A percentile compares a stretch with the other conserved stretches of the same genome.
Conservation (phyloP, 2,797 vertebrate species). For the Rhyacichthys aspro region DNA sequence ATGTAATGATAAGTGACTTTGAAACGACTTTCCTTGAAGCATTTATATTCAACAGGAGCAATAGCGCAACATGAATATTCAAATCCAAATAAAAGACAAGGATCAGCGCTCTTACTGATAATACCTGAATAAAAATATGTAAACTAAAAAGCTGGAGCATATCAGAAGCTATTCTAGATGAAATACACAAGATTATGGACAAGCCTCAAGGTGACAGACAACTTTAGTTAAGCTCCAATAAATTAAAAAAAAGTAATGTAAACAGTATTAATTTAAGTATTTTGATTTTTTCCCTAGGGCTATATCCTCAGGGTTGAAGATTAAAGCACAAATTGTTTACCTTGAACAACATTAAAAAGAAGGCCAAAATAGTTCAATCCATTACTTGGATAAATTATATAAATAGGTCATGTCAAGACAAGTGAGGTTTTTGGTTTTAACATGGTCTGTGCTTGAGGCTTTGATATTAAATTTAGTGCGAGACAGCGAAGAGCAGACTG, state of each 20-base stretch:
- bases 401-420: background rate
- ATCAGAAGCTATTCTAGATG: background rate
- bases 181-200: constrained; percentile 1
- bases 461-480: constrained; percentile 37
- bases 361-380: constrained; percentile 14
- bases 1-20: background rate
- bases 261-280: too few species aligned
- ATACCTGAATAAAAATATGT: constrained; percentile 3
- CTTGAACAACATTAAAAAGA: background rate
- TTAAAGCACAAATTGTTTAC: too few species aligned
- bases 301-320: too few species aligned
- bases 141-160: background rate
- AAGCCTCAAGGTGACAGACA: constrained; percentile 3
- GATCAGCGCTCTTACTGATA: background rate
- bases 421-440: constrained; percentile 29
- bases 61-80: constrained; percentile 5
- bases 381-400: too few species aligned
- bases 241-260: too few species aligned
- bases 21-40: background rate
- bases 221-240: background rate
- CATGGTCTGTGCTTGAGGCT: constrained; percentile 18
- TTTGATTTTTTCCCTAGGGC: too few species aligned
- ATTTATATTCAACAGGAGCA: background rate
- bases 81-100: constrained; percentile 7
- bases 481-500: constrained; percentile 29